Evolutionary conservation across 2,888 invertebrate species (phyloP), one percentile per base, ranked within the genome.

Genomic region (Leptinotarsa peninsularis): DNA sequence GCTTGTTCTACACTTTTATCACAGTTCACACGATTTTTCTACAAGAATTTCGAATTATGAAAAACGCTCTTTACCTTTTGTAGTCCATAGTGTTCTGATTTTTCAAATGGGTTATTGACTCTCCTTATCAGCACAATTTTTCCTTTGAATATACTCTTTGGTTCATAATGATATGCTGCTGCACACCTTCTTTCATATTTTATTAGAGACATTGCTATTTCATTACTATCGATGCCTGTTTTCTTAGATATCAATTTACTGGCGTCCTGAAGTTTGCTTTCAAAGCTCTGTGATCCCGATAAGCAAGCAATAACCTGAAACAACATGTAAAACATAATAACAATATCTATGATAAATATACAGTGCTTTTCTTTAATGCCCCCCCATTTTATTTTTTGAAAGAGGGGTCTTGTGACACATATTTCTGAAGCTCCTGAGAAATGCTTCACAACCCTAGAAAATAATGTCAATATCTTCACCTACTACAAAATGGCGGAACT

Each of bases 41-140:
- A 14, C 4, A 52, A 4, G 17, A 52, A 52, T 17, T 52, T 13
- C 1, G 50, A 54, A 54, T 10, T 21, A 4, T 18, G 18, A 2
- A 21, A 33, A 18, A 15, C 0, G n/a, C 43, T 56, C 13, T 50
- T 71, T 75, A 81, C 82, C 78, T 78, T 74, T 23, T 81, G 76
- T 43, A 81, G 63, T 14, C 76, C 78, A 56, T 81, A 82, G 68
- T 81, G 75, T 15, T 77, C 78, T 3, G 79, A 67, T 13, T 73
- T 49, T 18, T 76, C 54, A n/a, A 63, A 70, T 2, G 73, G 67
- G 56, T 77, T 76, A 2, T 77, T 68, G 7, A 71, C 56, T 18
- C 77, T 70, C 58, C 81, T 74, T 15, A 82, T 71, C 43, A 82
- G 66, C 43, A 72, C 56, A 49, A 78, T 66, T 72, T 72, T 74